Percentiles rank a stretch among this genome's conserved stretches.
These are phyloP conservation scores for Picus viridis DNA, from an alignment of 2,797 vertebrate species.

Conservation along the genomic window DNA sequence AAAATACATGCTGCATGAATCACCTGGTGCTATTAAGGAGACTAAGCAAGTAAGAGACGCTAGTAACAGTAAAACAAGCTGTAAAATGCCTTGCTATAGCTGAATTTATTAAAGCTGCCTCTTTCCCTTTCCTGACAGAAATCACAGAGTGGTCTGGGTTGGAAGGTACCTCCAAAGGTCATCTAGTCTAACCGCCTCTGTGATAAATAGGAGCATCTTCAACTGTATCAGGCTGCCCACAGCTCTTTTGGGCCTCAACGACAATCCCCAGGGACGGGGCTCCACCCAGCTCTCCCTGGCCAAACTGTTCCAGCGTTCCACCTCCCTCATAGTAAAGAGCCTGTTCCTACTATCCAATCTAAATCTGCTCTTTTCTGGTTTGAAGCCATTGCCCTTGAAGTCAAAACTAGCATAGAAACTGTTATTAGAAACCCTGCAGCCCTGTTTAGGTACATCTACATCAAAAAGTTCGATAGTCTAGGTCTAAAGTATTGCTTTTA, in stretches of 20 bases:
- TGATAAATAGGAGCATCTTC: no score
- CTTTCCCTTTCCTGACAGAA: background rate
- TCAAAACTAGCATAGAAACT: background rate
- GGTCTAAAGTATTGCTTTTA: background rate
- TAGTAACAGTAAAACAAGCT: background rate
- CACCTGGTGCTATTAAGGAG: background rate
- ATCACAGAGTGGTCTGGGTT: background rate
- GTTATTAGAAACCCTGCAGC: background rate
- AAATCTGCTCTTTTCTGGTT: no score
- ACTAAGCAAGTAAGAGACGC: background rate
- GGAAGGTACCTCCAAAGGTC: no score
- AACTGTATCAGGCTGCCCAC: no score
- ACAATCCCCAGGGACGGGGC: no score
- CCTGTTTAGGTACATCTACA: background rate
- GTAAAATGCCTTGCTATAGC: background rate
- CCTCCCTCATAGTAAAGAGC: no score
- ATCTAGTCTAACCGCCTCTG: no score
- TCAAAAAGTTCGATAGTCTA: background rate
- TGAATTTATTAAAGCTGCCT: background rate
- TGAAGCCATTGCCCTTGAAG: background rate
- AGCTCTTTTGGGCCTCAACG: no score
- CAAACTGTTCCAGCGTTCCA: no score
- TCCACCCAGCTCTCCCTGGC: no score
- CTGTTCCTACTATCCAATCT: no score
- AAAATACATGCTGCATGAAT: background rate